Percentiles rank a stretch among this genome's conserved stretches.
phyloP scores from a whole-genome alignment of 2,113 vertebrate species.

The Garra rufa region DNA sequence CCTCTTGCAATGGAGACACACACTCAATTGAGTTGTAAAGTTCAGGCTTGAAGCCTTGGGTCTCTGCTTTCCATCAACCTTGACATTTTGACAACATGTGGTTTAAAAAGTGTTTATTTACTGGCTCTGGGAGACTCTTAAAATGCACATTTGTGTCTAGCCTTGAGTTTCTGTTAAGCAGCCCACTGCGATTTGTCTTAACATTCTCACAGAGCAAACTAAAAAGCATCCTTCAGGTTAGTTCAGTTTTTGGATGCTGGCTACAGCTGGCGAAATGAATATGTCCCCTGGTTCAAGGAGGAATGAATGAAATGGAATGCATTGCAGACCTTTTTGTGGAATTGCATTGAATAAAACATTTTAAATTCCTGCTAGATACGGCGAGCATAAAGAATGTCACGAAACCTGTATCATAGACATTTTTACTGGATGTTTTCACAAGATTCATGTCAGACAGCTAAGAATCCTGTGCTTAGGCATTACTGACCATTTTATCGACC shows the following conservation, averaged over 20 bases:
- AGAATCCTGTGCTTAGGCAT: neutral
- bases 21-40: neutral
- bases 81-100: conserved; percentile 45
- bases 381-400: neutral
- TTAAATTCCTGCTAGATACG: neutral
- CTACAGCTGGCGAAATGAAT: neutral
- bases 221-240: conserved; percentile 32
- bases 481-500: neutral
- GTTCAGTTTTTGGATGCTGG: neutral
- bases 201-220: conserved; percentile 17
- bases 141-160: conserved; percentile 40
- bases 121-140: conserved; percentile 26
- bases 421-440: neutral
- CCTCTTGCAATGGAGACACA: conserved; percentile 12
- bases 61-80: conserved; percentile 12
- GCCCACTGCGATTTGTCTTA: conserved; percentile 40
- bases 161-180: conserved; percentile 40
- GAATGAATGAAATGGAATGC: neutral
- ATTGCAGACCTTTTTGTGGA: neutral
- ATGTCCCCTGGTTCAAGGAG: neutral
- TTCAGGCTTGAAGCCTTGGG: neutral
- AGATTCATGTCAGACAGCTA: neutral
- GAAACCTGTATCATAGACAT: neutral
- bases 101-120: conserved; percentile 45
- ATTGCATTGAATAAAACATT: neutral